Conservation (phyloP, 2,113 vertebrate genomes). For the Petromus typicus region DNA sequence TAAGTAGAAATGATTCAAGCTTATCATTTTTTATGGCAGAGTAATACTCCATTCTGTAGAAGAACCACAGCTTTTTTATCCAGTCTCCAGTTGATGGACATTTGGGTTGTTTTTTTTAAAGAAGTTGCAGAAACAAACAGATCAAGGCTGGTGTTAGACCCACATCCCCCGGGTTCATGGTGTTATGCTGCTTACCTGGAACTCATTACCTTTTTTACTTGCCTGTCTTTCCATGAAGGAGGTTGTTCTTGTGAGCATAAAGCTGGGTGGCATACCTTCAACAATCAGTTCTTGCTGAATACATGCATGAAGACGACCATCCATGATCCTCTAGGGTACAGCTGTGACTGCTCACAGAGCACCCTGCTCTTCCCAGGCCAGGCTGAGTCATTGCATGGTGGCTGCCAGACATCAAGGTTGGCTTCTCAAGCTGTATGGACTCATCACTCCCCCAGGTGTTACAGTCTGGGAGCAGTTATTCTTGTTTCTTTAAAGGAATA, state of each 20-base stretch:
- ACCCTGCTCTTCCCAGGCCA: rapidly evolving
- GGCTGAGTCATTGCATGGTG: rapidly evolving
- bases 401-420: rapidly evolving
- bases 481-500: neutral
- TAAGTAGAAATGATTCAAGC: no score
- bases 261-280: neutral
- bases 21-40: no score
- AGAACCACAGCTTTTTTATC: no score
- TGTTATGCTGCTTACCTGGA: neutral
- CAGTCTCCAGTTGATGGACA: no score
- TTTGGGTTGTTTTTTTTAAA: no score
- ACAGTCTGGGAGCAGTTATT: neutral
- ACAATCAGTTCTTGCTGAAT: neutral
- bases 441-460: neutral
- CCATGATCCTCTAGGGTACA: neutral
- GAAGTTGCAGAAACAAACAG: neutral
- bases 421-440: neutral
- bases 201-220: neutral
- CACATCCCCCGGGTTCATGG: rapidly evolving
- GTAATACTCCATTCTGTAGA: no score
- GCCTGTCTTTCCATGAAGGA: neutral
- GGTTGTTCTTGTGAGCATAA: neutral
- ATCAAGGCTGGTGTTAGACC: neutral
- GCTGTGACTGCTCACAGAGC: no score
- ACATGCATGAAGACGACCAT: neutral